Evolutionary conservation across 2,888 invertebrate genomes (phyloP), one percentile per base, ranked within the genome.

Genomic region (Andrena hattorfiana): DNA sequence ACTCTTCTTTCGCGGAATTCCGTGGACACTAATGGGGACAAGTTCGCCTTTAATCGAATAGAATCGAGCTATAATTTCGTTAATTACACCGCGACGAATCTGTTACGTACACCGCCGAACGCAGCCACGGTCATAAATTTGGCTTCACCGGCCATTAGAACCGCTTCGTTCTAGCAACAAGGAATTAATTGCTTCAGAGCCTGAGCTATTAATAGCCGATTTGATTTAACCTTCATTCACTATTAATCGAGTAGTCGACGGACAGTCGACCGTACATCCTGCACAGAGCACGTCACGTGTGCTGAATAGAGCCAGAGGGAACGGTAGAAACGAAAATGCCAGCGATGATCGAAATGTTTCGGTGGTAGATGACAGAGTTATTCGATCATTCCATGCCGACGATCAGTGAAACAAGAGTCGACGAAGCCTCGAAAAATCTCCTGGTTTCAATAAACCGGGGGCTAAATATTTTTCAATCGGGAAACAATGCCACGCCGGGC

Each of bases 131-230:
- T 48, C 56, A 66, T 48, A 72, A 72, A 77, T 32, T n/a, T n/a
- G 10, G 23, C 32, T 72, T 72, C n/a, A 48, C 16, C 56, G 48
- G 28, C 26, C 64, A 77, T 77, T 59, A 59, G 64, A 54, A 76
- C 48, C 64, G 51, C 59, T 77, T 49, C 56, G 26, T 28, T 30
- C 59, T 23, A n/a, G 10, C 23, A 30, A 26, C 48, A 62, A 59
- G 49, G 63, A 72, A 77, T 77, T 77, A 77, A 72, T 72, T 71
- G 64, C 56, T 62, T 59, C 63, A 26, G 26, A 23, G 42, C 72
- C 62, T 66, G 59, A 32, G 13, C 49, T 32, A 64, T 64, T 72
- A 72, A 72, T 72, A 49, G 63, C 32, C 56, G 13, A 64, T 49
- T 10, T 20, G 10, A 66, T 64, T 72, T 30, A 72, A 28, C 30